These are phyloP conservation scores for Orussus abietinus DNA, from an alignment of 1,140 invertebrate genomes.

Conservation along the genomic window DNA sequence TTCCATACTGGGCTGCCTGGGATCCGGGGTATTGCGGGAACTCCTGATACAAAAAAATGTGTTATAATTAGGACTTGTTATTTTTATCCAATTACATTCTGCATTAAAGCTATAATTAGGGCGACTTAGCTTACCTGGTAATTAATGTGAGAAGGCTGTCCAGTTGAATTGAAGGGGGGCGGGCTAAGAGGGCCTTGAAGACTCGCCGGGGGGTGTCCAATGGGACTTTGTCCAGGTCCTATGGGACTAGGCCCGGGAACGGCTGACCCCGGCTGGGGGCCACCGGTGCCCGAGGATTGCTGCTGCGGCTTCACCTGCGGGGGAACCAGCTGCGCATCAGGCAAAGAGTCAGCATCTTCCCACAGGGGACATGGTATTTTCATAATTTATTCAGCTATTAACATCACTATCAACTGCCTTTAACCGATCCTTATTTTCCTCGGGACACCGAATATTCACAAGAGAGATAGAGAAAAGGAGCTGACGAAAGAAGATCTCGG, in stretches of 20 bases:
- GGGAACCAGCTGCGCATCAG: slow-evolving; percentile 57
- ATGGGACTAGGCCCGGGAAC: slow-evolving; percentile 51
- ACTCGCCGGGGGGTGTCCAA: slow-evolving; percentile 58
- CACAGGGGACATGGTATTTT: slow-evolving; percentile 53
- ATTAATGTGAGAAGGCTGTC: slow-evolving; percentile 57
- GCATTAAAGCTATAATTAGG: too few species aligned
- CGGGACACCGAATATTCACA: too few species aligned
- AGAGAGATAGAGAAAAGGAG: not conserved
- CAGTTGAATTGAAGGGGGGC: slow-evolving; percentile 52
- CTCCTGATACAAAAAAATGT: slow-evolving; percentile 30
- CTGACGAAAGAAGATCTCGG: not conserved
- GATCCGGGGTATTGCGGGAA: slow-evolving; percentile 50
- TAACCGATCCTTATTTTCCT: too few species aligned
- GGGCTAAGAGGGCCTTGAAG: slow-evolving; percentile 52
- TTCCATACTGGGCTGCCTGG: slow-evolving; percentile 63
- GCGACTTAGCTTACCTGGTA: slow-evolving; percentile 52
- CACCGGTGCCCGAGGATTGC: slow-evolving; percentile 56
- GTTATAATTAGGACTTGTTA: too few species aligned
- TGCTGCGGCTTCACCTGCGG: slow-evolving; percentile 71
- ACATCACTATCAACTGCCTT: slow-evolving; percentile 38
- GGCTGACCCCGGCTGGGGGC: slow-evolving; percentile 44
- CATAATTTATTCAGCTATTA: slow-evolving; percentile 36
- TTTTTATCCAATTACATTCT: slow-evolving; percentile 33
- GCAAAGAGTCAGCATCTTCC: slow-evolving; percentile 55
- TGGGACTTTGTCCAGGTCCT: slow-evolving; percentile 55